Percentiles rank a stretch among this genome's conserved stretches.
Evolutionary conservation across 2,888 invertebrate genomes (phyloP).

Genomic region (Thysanoteuthis rhombus): DNA sequence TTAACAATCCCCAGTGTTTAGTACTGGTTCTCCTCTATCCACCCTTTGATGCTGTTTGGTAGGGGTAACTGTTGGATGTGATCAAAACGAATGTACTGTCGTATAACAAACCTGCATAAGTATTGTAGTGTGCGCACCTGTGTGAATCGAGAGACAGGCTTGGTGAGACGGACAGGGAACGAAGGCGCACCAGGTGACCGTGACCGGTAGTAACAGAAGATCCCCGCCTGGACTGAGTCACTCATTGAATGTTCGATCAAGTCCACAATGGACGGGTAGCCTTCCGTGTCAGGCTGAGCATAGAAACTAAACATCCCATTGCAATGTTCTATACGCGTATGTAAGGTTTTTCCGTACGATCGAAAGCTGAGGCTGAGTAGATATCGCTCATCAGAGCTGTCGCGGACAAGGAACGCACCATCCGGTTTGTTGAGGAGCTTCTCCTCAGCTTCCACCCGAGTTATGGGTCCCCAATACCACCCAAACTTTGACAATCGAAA

Average conservation of each 20-base stretch:
- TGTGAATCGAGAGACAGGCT: slow-evolving; percentile 80
- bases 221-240: slow-evolving; percentile 74
- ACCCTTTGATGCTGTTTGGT: slow-evolving; percentile 70
- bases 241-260: slow-evolving; percentile 80
- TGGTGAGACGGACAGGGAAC: slow-evolving; percentile 79
- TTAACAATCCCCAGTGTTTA: slow-evolving; percentile 37
- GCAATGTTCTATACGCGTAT: slow-evolving; percentile 80
- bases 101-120: slow-evolving; percentile 79
- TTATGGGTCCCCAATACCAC: slow-evolving; percentile 85
- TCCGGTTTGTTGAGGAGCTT: slow-evolving; percentile 77
- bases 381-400: slow-evolving; percentile 78
- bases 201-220: slow-evolving; percentile 79
- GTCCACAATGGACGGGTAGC: slow-evolving; percentile 74
- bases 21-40: slow-evolving; percentile 68
- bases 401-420: slow-evolving; percentile 81
- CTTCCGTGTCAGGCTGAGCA: slow-evolving; percentile 67
- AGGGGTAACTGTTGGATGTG: slow-evolving; percentile 79
- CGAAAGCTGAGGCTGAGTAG: slow-evolving; percentile 81
- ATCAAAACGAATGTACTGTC: slow-evolving; percentile 76
- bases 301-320: slow-evolving; percentile 73
- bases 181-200: slow-evolving; percentile 76
- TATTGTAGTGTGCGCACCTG: slow-evolving; percentile 78
- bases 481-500: slow-evolving; percentile 68
- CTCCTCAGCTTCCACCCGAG: slow-evolving; percentile 78
- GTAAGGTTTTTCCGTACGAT: slow-evolving; percentile 76